Conservation (phyloP, 2,113 vertebrate species). For the Leptodactylus fuscus region DNA sequence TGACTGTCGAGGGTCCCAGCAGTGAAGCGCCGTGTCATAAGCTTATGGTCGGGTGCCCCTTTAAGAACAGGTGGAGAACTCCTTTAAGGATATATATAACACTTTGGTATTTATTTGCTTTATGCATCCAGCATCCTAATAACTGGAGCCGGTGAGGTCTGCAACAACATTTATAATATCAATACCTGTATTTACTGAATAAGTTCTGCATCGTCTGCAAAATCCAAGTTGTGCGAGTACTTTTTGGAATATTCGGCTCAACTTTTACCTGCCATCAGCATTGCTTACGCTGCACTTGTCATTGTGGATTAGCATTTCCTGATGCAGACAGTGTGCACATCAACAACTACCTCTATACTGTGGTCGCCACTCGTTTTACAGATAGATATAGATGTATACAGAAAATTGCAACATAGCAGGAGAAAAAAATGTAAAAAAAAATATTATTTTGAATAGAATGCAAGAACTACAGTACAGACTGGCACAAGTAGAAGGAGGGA, state of each 20-base stretch:
- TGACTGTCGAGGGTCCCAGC: too few species aligned
- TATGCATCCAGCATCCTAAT: background rate
- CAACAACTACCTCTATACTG: background rate
- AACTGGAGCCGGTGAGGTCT: background rate
- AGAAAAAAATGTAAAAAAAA: too few species aligned
- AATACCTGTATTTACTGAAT: constrained; percentile 10
- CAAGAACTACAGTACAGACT: too few species aligned
- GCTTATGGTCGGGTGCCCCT: too few species aligned
- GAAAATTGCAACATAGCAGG: too few species aligned
- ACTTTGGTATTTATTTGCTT: too few species aligned
- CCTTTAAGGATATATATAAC: background rate
- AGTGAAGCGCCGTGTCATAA: too few species aligned
- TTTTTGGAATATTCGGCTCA: constrained; percentile 12
- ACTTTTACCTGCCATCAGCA: constrained; percentile 25
- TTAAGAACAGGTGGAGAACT: too few species aligned
- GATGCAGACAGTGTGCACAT: constrained; percentile 5
- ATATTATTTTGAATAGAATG: too few species aligned
- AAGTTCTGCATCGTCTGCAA: background rate
- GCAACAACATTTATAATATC: constrained; percentile 10
- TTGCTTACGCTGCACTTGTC: constrained; percentile 42
- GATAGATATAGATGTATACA: background rate
- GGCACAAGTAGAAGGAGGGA: too few species aligned
- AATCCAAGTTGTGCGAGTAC: background rate
- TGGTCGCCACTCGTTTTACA: background rate
- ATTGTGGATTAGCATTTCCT: constrained; percentile 28